These are phyloP conservation scores for Ciconia nigra DNA, from an alignment of 2,797 vertebrate species.

Conservation along the genomic window DNA sequence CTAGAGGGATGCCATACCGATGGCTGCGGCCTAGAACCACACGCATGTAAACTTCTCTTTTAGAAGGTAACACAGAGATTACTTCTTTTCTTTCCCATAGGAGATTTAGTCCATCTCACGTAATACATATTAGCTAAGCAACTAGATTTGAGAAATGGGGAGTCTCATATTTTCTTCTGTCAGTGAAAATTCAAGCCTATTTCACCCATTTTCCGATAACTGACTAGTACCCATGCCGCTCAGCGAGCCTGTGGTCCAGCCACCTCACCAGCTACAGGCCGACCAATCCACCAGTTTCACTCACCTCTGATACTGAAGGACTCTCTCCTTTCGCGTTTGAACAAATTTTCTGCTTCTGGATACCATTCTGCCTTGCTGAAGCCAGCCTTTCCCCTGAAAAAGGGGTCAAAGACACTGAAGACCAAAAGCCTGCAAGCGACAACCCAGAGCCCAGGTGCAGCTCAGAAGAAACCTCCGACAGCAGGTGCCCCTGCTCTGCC, in stretches of 20 bases:
- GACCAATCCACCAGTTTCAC: neutral
- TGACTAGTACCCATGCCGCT: accelerated
- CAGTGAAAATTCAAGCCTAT: neutral
- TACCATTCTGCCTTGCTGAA: accelerated
- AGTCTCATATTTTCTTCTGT: neutral
- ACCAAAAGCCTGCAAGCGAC: neutral
- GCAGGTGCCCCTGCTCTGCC: neutral
- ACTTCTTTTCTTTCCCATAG: neutral
- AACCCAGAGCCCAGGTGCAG: neutral
- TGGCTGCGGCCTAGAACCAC: neutral
- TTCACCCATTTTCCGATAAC: neutral
- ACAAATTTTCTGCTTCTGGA: neutral
- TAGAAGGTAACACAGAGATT: neutral
- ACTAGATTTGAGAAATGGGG: neutral
- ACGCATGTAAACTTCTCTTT: neutral
- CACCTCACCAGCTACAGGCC: neutral
- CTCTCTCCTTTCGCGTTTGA: neutral
- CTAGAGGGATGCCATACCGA: neutral
- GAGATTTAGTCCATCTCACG: neutral
- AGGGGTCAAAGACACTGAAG: accelerated
- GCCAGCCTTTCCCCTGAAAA: neutral
- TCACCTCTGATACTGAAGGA: neutral
- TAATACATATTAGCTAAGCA: neutral
- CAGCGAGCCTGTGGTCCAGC: neutral
- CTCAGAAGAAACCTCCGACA: neutral